Conservation (phyloP, 2,888 invertebrate species). For the Protophormia terraenovae region DNA sequence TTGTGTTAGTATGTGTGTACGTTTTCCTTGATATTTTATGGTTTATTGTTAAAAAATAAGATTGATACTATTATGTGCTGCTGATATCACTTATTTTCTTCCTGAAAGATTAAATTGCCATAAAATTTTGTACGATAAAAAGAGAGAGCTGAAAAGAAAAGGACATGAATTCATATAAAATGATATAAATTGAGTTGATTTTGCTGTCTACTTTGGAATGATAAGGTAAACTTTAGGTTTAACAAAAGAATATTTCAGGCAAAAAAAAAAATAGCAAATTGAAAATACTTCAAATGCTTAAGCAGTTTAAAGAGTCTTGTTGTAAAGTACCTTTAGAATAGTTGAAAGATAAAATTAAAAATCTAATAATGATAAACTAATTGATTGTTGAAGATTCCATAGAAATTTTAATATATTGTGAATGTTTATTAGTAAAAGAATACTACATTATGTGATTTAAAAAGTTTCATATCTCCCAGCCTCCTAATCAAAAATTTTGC, state of each 20-base stretch:
- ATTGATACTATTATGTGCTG: constrained; percentile 55
- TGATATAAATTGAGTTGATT: constrained; percentile 19
- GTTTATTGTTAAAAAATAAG: constrained; percentile 56
- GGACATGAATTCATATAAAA: neutral
- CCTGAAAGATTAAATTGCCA: constrained; percentile 54
- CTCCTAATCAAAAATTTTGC: neutral
- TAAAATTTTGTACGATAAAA: constrained; percentile 28
- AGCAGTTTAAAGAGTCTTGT: neutral
- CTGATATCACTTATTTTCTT: constrained; percentile 58
- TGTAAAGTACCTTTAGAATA: neutral
- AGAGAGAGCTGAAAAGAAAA: neutral
- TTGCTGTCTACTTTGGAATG: constrained; percentile 19
- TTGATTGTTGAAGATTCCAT: neutral
- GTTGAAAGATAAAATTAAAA: neutral
- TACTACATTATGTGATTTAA: no score
- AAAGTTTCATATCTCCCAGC: no score
- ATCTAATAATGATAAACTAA: neutral
- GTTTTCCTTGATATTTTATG: constrained; percentile 44
- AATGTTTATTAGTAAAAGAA: no score
- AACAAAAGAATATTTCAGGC: neutral
- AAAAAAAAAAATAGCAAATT: neutral
- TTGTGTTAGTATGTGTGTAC: neutral
- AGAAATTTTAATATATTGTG: no score
- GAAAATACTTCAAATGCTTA: neutral
- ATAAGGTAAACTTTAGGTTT: constrained; percentile 1